Evolutionary conservation across 1,140 invertebrate species (phyloP), one percentile per base, ranked within the genome.

Genomic region (Marisa cornuarietis): DNA sequence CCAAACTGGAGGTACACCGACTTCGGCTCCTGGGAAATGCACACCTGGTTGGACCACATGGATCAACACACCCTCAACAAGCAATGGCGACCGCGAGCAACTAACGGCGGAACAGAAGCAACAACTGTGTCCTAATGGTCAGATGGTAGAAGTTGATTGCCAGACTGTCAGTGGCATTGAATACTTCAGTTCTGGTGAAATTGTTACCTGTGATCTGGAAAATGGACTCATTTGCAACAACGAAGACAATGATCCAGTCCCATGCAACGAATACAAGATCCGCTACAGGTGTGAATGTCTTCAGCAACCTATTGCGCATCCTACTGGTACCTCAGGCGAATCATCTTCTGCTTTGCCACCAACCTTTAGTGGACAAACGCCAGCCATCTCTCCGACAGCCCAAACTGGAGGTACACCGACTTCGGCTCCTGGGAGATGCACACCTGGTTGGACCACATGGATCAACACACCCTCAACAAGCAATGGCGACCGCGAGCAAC

Each of bases 191-290:
- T 81, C 82, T 61, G 82, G 85, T 18, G 83, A 86, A 51, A 79
- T 85, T 49, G 80, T 82, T 69, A 83, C 79, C 42, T 89, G 88
- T 81, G 65, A 78, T 16, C 54, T 85, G 16, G 79, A 73, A 10
- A 65, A 78, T 62, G 87, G 87, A 1, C 68, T 86, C 24, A 26
- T 76, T 6, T 88, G 87, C 80, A 58, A 79, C 51, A 85, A 85
- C 54, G 77, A 31, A 22, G 85, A 87, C 54, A 85, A 87, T 68
- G 78, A 75, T 73, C 85, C 85, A 16, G 78, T 86, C 71, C 80
- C 81, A 24, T 92, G 91, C 79, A 74, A 81, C 9, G 90, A 92
- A 83, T 90, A 90, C 78, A 89, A 91, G 83, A 87, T 92, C 58
- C 85, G 90, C 79, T 89, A 91, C 73, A 82, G 85, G 68, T 92